Conservation (phyloP, 2,113 vertebrate species). For the Phalacrocorax carbo region DNA sequence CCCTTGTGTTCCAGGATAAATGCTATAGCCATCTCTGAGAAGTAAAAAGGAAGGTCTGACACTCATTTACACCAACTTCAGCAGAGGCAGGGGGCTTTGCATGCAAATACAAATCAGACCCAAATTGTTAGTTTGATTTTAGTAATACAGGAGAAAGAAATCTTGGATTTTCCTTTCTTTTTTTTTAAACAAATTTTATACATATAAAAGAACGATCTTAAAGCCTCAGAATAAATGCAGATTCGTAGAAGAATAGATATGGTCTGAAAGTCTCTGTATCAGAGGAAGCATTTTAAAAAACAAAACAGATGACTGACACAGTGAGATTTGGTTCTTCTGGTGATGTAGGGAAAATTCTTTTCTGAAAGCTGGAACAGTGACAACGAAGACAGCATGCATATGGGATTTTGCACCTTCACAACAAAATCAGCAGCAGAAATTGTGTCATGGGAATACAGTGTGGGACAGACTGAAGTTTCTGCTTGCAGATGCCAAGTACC, state of each 20-base stretch:
- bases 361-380: not conserved
- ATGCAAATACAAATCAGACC: not conserved
- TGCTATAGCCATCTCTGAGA: not conserved
- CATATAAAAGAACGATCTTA: not conserved
- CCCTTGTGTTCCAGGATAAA: not conserved
- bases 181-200: not conserved
- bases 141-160: not conserved
- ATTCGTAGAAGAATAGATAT: not conserved
- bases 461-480: not conserved
- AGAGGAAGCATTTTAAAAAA: not conserved
- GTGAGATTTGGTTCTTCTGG: not conserved
- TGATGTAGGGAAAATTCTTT: not conserved
- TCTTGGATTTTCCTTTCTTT: not conserved
- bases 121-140: not conserved
- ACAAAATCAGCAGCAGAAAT: not conserved
- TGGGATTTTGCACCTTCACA: not conserved
- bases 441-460: not conserved
- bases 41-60: not conserved
- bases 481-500: not conserved
- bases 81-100: not conserved
- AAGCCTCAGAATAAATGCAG: not conserved
- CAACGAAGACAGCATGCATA: not conserved
- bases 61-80: not conserved
- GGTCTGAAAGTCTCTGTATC: not conserved
- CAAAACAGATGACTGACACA: not conserved